Percentiles rank a stretch among this genome's conserved stretches.
These are phyloP conservation scores for Xiphophorus hellerii DNA, from an alignment of 2,113 vertebrate genomes.

Conservation along the genomic window DNA sequence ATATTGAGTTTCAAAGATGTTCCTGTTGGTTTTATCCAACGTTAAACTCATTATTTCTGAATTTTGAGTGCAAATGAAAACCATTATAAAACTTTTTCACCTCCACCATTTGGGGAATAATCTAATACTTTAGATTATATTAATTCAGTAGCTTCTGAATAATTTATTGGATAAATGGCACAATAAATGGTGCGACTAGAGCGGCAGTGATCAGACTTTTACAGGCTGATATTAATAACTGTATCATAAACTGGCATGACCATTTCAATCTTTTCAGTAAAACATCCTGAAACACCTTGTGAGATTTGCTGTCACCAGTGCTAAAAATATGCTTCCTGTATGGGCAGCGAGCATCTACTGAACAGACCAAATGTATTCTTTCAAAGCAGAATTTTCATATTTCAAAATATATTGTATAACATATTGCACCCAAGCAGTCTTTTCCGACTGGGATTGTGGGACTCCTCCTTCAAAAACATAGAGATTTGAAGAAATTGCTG, in stretches of 20 bases:
- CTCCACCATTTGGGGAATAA: no score
- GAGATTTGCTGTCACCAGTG: no score
- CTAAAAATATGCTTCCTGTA: no score
- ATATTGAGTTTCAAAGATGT: not conserved
- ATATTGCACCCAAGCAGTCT: not conserved
- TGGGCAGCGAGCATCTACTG: not conserved
- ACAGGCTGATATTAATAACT: not conserved
- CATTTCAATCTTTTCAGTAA: not conserved
- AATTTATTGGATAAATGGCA: not conserved
- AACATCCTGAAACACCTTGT: not conserved
- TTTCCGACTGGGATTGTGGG: not conserved
- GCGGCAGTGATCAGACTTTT: not conserved
- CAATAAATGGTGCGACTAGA: not conserved
- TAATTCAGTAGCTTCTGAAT: no score
- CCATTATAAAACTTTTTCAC: no score
- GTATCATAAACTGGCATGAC: no score
- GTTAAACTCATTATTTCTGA: not conserved
- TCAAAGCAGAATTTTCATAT: not conserved
- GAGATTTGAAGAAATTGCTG: not conserved
- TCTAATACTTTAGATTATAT: no score
- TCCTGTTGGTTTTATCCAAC: not conserved
- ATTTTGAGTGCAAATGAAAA: not conserved
- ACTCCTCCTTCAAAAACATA: no score
- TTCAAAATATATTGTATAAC: not conserved
- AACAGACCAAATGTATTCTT: not conserved